Conservation (phyloP, 2,797 vertebrate species). For the Tenualosa ilisha region DNA sequence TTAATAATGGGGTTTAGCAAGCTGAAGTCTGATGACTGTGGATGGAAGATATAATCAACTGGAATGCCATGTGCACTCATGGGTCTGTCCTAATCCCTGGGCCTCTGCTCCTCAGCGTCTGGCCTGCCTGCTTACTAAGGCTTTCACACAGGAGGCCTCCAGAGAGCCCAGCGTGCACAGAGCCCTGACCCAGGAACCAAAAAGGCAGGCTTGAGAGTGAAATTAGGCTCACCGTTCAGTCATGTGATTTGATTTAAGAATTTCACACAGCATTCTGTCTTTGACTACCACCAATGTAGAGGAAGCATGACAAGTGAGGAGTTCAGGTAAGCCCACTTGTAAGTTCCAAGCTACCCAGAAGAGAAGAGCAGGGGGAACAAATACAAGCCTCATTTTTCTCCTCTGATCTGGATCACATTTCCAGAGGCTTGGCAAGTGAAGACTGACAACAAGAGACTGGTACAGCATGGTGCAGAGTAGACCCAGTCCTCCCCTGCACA, state of each 20-base stretch:
- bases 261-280: background rate
- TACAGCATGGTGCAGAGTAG: constrained; percentile 20
- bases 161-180: background rate
- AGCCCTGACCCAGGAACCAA: background rate
- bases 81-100: background rate
- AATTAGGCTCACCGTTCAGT: background rate
- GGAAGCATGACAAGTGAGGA: background rate
- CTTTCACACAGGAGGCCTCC: background rate
- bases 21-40: background rate
- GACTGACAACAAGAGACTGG: constrained; percentile 51
- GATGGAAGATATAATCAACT: constrained; percentile 14
- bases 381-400: background rate
- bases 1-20: background rate
- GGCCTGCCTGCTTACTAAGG: constrained; percentile 10
- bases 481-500: background rate
- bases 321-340: background rate
- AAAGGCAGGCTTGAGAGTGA: background rate
- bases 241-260: background rate
- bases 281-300: background rate
- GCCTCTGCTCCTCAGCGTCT: background rate
- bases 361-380: background rate
- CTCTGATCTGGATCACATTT: background rate
- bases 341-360: background rate
- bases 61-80: background rate
- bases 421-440: background rate